Conservation (phyloP, 1,140 invertebrate species). For the Leptinotarsa undecemlineata region DNA sequence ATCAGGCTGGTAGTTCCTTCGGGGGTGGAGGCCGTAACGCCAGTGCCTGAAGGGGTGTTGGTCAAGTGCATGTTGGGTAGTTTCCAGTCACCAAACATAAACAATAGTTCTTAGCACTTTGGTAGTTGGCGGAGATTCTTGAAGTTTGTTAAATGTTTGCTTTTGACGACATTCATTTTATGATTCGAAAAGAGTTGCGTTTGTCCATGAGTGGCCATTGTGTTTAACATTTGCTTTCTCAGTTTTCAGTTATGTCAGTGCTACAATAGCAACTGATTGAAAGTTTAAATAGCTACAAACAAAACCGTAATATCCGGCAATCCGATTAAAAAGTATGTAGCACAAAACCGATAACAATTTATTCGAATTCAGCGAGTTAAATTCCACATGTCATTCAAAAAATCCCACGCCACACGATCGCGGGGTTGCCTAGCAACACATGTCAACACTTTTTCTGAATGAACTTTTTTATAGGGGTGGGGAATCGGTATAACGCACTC, state of each 20-base stretch:
- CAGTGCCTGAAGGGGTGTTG: conserved; percentile 45
- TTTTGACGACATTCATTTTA: no score
- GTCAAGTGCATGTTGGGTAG: conserved; percentile 61
- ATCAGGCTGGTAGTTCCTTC: conserved; percentile 62
- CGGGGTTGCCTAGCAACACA: conserved; percentile 61
- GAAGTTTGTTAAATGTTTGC: no score
- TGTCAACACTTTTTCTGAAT: conserved; percentile 68
- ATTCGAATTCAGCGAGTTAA: conserved; percentile 10
- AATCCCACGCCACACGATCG: conserved; percentile 36
- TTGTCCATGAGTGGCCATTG: no score
- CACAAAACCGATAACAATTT: not conserved
- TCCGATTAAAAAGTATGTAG: not conserved
- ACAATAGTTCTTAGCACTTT: not conserved
- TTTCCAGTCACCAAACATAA: conserved; percentile 43
- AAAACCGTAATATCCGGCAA: no score
- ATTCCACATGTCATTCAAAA: conserved; percentile 36
- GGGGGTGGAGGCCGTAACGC: conserved; percentile 60
- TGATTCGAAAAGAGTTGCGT: no score
- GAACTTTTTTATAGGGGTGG: conserved; percentile 61
- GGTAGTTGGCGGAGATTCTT: not conserved
- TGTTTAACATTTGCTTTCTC: no score
- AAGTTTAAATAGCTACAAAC: no score
- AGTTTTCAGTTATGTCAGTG: no score
- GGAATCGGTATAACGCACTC: conserved; percentile 38
- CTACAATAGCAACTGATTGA: no score